A percentile compares a stretch with the other conserved stretches of the same genome.
Evolutionary conservation across 2,888 invertebrate genomes (phyloP).

Genomic region (Xanthorhoe spadicearia): DNA sequence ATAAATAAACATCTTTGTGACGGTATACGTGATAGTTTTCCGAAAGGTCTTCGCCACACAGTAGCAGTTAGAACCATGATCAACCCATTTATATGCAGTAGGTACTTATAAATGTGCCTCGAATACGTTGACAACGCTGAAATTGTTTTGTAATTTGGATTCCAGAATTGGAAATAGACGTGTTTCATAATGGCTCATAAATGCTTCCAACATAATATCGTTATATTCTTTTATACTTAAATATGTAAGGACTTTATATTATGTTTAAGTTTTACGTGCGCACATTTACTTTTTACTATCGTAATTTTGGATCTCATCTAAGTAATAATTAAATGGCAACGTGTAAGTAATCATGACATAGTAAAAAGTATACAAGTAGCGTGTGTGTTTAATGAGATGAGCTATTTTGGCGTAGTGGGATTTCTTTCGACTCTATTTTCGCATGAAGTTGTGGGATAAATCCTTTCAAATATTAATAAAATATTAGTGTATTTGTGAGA

Average conservation of each 20-base stretch:
- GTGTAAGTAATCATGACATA: background rate
- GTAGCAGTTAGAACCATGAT: conserved; percentile 69
- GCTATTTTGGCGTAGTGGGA: too few species aligned
- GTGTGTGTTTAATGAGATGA: too few species aligned
- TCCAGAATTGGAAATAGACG: conserved; percentile 38
- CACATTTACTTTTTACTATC: conserved; percentile 1
- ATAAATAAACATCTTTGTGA: conserved; percentile 61
- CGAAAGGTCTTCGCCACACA: conserved; percentile 58
- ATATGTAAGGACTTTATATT: conserved; percentile 31
- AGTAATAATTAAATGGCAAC: background rate
- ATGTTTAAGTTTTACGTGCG: background rate
- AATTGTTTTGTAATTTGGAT: conserved; percentile 46
- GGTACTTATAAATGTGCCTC: conserved; percentile 63
- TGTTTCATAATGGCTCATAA: conserved; percentile 31
- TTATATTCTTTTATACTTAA: conserved; percentile 13
- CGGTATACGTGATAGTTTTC: conserved; percentile 71
- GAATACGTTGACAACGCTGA: conserved; percentile 62
- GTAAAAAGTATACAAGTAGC: too few species aligned
- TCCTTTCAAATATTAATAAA: too few species aligned
- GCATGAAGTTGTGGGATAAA: too few species aligned
- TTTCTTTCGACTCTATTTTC: too few species aligned
- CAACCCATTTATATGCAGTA: conserved; percentile 71
- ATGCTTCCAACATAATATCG: conserved; percentile 5
- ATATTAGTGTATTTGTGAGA: too few species aligned
- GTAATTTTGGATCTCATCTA: background rate